phyloP scores from a whole-genome alignment of 1,140 invertebrate species.

The Nymphalis io region DNA sequence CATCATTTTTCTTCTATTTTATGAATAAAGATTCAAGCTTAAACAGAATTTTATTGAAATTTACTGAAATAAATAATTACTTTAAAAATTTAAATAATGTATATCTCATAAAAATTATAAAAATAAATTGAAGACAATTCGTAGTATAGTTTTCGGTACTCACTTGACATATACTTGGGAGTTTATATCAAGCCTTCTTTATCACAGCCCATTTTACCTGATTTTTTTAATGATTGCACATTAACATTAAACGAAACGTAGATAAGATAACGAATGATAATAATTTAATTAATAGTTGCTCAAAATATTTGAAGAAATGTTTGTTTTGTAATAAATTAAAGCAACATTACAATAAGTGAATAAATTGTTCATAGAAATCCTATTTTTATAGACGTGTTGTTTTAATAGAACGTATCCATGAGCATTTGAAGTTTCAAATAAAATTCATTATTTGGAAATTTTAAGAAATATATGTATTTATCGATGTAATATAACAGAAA shows the following conservation, averaged over 20 bases:
- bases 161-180: too few species aligned
- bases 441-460: neutral
- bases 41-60: too few species aligned
- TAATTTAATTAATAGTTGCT: neutral
- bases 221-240: neutral
- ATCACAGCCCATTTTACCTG: too few species aligned
- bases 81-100: too few species aligned
- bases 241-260: conserved; percentile 13
- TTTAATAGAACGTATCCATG: neutral
- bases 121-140: too few species aligned
- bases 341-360: neutral
- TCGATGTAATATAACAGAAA: neutral
- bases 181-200: too few species aligned
- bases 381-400: conserved; percentile 1
- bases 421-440: too few species aligned
- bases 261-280: neutral
- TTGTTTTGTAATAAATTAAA: conserved; percentile 12
- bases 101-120: too few species aligned
- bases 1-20: too few species aligned
- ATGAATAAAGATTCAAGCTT: too few species aligned
- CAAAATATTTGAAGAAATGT: conserved; percentile 10
- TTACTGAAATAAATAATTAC: too few species aligned
- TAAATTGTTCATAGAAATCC: neutral
- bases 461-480: neutral
- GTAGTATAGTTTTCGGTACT: too few species aligned